Conservation (phyloP, 2,888 invertebrate genomes). For the Hirtodrosophila confusa region DNA sequence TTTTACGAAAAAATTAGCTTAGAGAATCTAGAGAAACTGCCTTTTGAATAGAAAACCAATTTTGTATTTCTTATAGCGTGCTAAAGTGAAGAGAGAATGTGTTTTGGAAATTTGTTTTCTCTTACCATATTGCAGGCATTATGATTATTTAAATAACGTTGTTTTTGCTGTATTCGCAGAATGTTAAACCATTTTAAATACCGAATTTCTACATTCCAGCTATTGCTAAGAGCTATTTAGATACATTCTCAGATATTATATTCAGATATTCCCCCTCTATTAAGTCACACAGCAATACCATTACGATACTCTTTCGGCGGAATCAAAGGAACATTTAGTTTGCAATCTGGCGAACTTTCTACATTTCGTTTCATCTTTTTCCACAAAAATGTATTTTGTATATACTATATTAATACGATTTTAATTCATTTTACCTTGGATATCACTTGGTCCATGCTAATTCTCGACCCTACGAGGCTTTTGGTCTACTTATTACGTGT, state of each 20-base stretch:
- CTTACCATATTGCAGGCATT: no score
- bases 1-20: no score
- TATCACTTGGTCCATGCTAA: slow-evolving; percentile 32
- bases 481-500: slow-evolving; percentile 25
- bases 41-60: no score
- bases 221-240: no score
- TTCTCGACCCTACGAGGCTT: slow-evolving; percentile 15
- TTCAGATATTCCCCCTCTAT: not conserved
- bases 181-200: no score
- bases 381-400: slow-evolving; percentile 7
- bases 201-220: no score
- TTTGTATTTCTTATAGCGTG: no score
- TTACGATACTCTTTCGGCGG: slow-evolving; percentile 20
- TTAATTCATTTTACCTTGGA: slow-evolving; percentile 66
- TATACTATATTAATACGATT: slow-evolving; percentile 58
- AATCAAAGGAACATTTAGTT: slow-evolving; percentile 9
- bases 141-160: no score
- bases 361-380: slow-evolving; percentile 1
- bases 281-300: not conserved
- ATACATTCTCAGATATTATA: not conserved
- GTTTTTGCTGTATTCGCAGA: no score
- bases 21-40: no score
- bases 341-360: slow-evolving; percentile 12
- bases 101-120: no score
- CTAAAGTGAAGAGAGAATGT: no score